These are phyloP conservation scores for Crocuta crocuta DNA, from an alignment of 2,113 vertebrate genomes.

Conservation along the genomic window DNA sequence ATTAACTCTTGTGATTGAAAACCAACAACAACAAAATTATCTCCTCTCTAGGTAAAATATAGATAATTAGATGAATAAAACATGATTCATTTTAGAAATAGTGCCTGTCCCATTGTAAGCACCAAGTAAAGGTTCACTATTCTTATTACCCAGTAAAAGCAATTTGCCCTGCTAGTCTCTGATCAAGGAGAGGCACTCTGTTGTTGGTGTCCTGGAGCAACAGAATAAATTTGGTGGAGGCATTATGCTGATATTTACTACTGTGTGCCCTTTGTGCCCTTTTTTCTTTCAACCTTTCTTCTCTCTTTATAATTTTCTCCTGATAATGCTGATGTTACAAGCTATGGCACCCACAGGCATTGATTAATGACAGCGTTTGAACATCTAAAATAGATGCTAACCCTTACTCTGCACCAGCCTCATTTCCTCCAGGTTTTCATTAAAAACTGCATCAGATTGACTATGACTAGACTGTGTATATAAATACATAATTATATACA, in stretches of 20 bases:
- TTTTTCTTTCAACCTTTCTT: background rate
- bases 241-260: background rate
- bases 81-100: background rate
- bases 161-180: background rate
- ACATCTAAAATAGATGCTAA: conserved; percentile 21
- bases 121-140: background rate
- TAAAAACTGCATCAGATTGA: background rate
- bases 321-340: background rate
- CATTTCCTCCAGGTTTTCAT: conserved; percentile 15
- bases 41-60: background rate
- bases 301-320: background rate
- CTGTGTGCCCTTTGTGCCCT: background rate
- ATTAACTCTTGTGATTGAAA: conserved; percentile 15
- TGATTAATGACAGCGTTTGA: background rate
- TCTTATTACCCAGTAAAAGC: background rate
- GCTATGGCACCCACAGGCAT: background rate
- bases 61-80: conserved; percentile 36
- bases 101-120: background rate
- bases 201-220: background rate
- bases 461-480: background rate
- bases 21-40: background rate
- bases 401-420: background rate
- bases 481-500: background rate
- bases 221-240: background rate
- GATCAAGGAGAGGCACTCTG: background rate